Conservation (phyloP, 1,140 invertebrate species). For the Campoletis sonorensis region DNA sequence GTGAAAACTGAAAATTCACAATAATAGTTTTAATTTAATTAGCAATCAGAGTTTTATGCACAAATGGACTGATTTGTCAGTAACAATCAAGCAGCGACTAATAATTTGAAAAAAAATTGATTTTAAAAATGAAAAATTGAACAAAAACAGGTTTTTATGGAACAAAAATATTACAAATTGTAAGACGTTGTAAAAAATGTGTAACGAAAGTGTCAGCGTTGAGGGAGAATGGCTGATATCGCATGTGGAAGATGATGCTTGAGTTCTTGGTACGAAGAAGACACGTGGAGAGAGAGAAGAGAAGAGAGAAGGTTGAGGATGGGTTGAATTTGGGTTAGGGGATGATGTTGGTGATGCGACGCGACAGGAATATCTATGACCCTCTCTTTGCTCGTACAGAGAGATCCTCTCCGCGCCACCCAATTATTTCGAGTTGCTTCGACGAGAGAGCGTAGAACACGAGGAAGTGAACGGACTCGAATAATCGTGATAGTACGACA, state of each 20-base stretch:
- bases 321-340: too few relatives aligned
- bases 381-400: slow-evolving; percentile 6
- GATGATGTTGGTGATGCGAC: neutral
- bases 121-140: too few relatives aligned
- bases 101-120: too few relatives aligned
- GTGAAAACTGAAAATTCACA: too few relatives aligned
- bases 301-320: neutral
- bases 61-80: too few relatives aligned
- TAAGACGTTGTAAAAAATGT: neutral
- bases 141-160: too few relatives aligned
- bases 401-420: slow-evolving; percentile 10
- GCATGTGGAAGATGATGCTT: neutral
- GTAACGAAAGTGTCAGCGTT: neutral
- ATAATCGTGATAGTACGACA: slow-evolving; percentile 15
- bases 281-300: neutral
- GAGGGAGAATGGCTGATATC: neutral
- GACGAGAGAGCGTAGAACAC: slow-evolving; percentile 21
- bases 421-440: slow-evolving; percentile 44
- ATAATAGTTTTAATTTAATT: too few relatives aligned
- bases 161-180: neutral
- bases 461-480: slow-evolving; percentile 18
- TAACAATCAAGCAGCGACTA: too few relatives aligned
- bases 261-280: neutral
- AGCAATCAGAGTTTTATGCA: too few relatives aligned
- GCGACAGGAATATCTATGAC: slow-evolving; percentile 40